phyloP scores from a whole-genome alignment of 2,113 vertebrate species.

The Lampris incognitus region DNA sequence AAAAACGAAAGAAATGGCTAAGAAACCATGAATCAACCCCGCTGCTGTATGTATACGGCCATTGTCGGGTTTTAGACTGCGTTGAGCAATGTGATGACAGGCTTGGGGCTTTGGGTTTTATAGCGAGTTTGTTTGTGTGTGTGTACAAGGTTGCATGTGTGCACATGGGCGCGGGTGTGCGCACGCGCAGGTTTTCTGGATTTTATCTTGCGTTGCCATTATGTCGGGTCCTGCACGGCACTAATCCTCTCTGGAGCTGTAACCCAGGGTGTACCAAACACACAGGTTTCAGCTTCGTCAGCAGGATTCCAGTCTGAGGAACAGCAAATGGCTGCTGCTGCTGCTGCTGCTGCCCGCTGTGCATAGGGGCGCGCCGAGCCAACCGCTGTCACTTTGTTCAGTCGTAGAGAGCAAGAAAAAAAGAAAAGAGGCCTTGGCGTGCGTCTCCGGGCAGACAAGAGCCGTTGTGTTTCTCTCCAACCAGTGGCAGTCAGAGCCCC shows the following conservation, averaged over 20 bases:
- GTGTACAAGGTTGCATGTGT: neutral
- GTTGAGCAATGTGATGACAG: too few species aligned
- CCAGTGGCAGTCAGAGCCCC: too few species aligned
- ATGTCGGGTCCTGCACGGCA: neutral
- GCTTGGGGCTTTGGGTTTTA: too few species aligned
- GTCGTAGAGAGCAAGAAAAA: neutral
- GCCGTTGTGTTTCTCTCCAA: too few species aligned
- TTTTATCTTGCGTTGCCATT: neutral
- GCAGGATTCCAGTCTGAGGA: conserved; percentile 32
- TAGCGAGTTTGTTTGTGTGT: neutral
- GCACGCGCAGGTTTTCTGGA: too few species aligned
- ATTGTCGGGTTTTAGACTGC: neutral
- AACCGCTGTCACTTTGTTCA: conserved; percentile 22
- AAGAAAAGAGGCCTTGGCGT: conserved; percentile 24
- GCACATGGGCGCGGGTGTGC: too few species aligned
- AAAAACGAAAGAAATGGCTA: neutral
- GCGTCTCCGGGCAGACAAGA: conserved; percentile 11
- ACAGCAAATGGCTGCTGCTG: conserved; percentile 36
- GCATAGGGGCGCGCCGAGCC: neutral
- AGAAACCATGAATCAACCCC: neutral
- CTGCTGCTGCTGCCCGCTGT: too few species aligned
- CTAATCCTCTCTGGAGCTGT: neutral
- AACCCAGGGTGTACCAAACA: conserved; percentile 3
- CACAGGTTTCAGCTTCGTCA: conserved; percentile 22
- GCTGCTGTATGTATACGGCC: neutral